These are phyloP conservation scores for Sinella curviseta DNA, from an alignment of 1,140 invertebrate species.

Conservation along the genomic window DNA sequence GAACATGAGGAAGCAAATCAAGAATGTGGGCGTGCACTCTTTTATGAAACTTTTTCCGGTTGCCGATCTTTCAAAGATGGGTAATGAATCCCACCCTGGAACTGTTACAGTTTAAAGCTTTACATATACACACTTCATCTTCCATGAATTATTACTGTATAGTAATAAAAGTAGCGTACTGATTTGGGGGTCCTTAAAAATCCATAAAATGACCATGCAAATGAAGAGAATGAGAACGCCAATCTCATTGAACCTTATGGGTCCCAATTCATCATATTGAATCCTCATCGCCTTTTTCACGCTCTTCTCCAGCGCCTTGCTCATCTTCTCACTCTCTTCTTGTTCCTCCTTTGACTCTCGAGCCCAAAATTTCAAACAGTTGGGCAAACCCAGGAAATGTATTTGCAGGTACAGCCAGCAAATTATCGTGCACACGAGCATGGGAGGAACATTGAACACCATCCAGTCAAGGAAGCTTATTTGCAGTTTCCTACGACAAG, in stretches of 20 bases:
- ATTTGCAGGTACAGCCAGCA: slow-evolving; percentile 68
- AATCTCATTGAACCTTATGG: slow-evolving; percentile 76
- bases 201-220: slow-evolving; percentile 78
- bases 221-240: slow-evolving; percentile 75
- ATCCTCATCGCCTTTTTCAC: slow-evolving; percentile 62
- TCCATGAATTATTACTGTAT: too few relatives aligned
- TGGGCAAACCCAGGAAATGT: slow-evolving; percentile 69
- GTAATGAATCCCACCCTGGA: slow-evolving; percentile 47
- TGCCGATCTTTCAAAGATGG: slow-evolving; percentile 37
- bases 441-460: slow-evolving; percentile 66
- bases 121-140: too few relatives aligned
- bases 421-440: slow-evolving; percentile 70
- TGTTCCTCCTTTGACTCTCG: slow-evolving; percentile 20
- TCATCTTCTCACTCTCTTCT: slow-evolving; percentile 15
- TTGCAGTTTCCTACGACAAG: slow-evolving; percentile 34
- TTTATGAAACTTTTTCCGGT: slow-evolving; percentile 48
- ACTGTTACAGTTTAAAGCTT: not conserved
- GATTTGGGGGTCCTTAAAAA: slow-evolving; percentile 83
- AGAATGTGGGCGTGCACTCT: slow-evolving; percentile 45
- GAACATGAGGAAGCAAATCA: slow-evolving; percentile 43
- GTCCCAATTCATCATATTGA: slow-evolving; percentile 75
- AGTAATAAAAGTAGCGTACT: too few relatives aligned
- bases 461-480: slow-evolving; percentile 63
- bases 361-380: slow-evolving; percentile 28
- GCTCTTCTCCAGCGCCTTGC: slow-evolving; percentile 48